Evolutionary conservation across 1,140 invertebrate genomes (phyloP), one percentile per base, ranked within the genome.

Genomic region (Rhynchophorus ferrugineus): DNA sequence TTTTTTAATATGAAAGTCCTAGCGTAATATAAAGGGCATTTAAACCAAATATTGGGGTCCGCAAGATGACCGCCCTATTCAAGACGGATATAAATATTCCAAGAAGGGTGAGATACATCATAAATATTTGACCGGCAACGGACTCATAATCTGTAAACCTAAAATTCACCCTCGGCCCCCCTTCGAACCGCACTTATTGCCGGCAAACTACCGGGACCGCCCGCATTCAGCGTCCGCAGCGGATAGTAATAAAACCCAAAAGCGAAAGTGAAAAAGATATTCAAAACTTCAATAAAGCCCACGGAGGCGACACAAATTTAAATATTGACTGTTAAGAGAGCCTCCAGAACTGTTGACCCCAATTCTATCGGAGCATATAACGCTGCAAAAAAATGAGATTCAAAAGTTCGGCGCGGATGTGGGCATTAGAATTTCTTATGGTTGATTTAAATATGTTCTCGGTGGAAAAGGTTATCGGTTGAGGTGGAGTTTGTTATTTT

Each of bases 261-360:
- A 3, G 38, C 16, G 7, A 17, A 21, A 19, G 38, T 9, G 18
- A 41, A 41, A 17, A 41, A 41, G 38, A 18, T 41, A 41, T 41
- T 29, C 13, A 41, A 41, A 41, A 41, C 38, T 41, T 41, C 18
- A 2, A 41, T 41, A 41, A 41, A 41, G 8, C 38, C 17, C 16
- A 18, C 14, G 8, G 2, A 41, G 5, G 18, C 38, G 38, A 41
- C 38, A 19, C 38, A 14, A 41, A 41, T 41, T 19, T 41, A 41
- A 41, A 41, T 41, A 41, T 41, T 41, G 38, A 41, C 38, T 41
- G 16, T 41, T 18, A 2, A 41, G 18, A 41, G 18, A 19, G 38
- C 38, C n/a, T 18, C 18, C 18, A 17, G 2, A 8, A 41, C 9
- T 8, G 8, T 41, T 41, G 38, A 41, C 38, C 38, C 38, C 8